phyloP scores from a whole-genome alignment of 92 coral and sea anemone genomes.

The Scolanthus callimorphus region DNA sequence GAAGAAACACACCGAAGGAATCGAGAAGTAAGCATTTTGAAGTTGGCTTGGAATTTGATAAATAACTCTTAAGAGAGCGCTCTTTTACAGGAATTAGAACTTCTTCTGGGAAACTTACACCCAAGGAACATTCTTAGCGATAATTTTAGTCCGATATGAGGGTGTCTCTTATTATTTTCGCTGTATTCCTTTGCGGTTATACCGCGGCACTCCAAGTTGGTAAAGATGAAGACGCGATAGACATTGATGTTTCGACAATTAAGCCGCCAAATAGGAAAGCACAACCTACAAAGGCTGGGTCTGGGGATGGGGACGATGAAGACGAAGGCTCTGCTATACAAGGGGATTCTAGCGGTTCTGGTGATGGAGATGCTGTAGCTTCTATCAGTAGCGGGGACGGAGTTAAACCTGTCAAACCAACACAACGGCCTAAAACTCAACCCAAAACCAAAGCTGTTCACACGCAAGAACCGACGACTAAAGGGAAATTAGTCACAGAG shows the following conservation, averaged over 20 bases:
- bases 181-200: constrained; percentile 33
- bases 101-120: too few species aligned
- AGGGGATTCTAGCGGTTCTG: constrained; percentile 47
- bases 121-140: constrained; percentile 5
- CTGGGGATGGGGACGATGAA: constrained; percentile 62
- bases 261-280: constrained; percentile 13
- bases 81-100: too few species aligned
- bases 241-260: constrained; percentile 41
- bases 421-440: not conserved
- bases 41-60: too few species aligned
- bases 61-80: too few species aligned
- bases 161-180: constrained; percentile 36
- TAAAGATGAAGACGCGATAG: constrained; percentile 35
- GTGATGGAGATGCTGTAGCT: constrained; percentile 22
- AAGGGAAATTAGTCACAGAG: not conserved
- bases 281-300: constrained; percentile 6
- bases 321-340: constrained; percentile 43
- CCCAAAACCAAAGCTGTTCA: not conserved
- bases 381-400: not conserved
- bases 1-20: not conserved
- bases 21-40: not conserved
- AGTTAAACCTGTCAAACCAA: not conserved
- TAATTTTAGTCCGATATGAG: constrained; percentile 25
- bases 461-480: not conserved
- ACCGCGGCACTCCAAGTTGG: constrained; percentile 28